These are phyloP conservation scores for Motacilla alba DNA, from an alignment of 2,113 vertebrate genomes.

Conservation along the genomic window DNA sequence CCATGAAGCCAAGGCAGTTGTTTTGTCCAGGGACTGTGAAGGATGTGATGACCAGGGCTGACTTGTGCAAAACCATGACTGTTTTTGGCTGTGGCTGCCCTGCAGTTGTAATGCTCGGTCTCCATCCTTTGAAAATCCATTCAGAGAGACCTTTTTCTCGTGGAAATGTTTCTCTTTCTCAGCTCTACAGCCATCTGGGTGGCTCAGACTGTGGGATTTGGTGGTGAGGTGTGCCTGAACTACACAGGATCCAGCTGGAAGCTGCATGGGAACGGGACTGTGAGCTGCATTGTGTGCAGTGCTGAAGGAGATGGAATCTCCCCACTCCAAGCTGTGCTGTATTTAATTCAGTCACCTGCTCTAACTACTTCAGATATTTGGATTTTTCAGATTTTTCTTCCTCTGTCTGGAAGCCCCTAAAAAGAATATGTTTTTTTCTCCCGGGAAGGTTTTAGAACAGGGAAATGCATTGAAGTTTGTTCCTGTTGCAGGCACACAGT, in stretches of 20 bases:
- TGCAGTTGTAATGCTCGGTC: not conserved
- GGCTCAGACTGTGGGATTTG: not conserved
- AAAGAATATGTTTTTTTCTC: not conserved
- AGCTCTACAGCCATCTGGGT: not conserved
- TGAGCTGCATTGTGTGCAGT: not conserved
- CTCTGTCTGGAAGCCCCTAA: not conserved
- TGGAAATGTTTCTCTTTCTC: not conserved
- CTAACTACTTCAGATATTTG: not conserved
- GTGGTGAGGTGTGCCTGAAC: not conserved
- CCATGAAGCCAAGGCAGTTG: not conserved
- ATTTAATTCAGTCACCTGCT: not conserved
- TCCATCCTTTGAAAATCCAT: not conserved
- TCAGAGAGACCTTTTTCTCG: not conserved
- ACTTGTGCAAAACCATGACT: not conserved
- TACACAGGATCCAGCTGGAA: accelerated
- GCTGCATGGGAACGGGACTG: not conserved
- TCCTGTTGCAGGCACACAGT: not conserved
- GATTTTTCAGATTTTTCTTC: not conserved
- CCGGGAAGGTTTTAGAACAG: not conserved
- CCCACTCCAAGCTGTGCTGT: not conserved
- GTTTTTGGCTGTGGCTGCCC: not conserved
- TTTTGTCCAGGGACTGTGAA: not conserved
- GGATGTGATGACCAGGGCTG: not conserved
- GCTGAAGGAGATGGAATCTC: not conserved
- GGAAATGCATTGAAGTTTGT: not conserved